These are phyloP conservation scores for Apeltes quadracus DNA, from an alignment of 2,113 vertebrate genomes.

Conservation along the genomic window DNA sequence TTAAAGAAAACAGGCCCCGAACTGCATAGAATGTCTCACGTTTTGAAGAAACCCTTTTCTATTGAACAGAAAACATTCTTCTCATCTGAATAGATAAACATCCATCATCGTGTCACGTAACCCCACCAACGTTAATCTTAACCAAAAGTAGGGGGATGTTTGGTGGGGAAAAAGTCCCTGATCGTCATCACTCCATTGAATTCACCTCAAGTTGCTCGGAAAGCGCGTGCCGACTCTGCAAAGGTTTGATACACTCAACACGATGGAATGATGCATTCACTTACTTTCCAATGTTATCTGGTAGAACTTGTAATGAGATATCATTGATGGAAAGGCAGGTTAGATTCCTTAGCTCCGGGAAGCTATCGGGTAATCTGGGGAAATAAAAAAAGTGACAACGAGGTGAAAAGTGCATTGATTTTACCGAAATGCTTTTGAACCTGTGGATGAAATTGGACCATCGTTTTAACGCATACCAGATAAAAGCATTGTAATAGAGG, in stretches of 20 bases:
- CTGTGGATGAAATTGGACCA: neutral
- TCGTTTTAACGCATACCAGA: neutral
- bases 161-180: neutral
- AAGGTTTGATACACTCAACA: neutral
- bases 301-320: conserved; percentile 95
- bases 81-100: conserved; percentile 33
- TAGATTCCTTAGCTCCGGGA: conserved; percentile 92
- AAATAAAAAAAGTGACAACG: conserved; percentile 10
- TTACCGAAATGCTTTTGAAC: neutral
- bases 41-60: conserved; percentile 1
- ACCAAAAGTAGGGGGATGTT: neutral
- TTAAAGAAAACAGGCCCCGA: conserved; percentile 30
- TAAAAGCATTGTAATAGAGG: neutral
- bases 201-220: neutral
- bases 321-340: conserved; percentile 98
- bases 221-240: neutral
- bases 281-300: conserved; percentile 99
- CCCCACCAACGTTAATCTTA: conserved; percentile 42
- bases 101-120: conserved; percentile 38
- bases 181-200: neutral
- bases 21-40: conserved; percentile 16
- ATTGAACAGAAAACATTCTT: conserved; percentile 11
- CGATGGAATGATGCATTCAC: conserved; percentile 58
- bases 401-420: neutral
- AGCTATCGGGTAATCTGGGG: conserved; percentile 94